phyloP scores from a whole-genome alignment of 2,797 vertebrate species.

The Chrysocyon brachyurus region DNA sequence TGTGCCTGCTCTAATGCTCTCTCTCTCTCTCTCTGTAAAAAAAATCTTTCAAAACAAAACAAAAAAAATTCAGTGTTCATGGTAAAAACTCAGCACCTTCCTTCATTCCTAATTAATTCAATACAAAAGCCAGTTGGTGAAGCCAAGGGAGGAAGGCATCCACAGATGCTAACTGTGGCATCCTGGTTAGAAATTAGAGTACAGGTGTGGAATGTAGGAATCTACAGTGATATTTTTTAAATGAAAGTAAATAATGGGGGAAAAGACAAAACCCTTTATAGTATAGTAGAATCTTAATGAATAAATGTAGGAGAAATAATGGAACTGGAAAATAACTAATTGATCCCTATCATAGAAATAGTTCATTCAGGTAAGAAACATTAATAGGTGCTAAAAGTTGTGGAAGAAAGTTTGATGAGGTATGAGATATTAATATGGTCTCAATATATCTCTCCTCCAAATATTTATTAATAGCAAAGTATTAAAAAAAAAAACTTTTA shows the following conservation, averaged over 20 bases:
- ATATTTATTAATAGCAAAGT: conserved; percentile 25
- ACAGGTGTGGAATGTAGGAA: background rate
- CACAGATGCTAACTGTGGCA: background rate
- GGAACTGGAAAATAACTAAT: conserved; percentile 30
- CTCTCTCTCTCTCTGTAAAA: background rate
- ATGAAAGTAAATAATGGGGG: background rate
- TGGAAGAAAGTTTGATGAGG: background rate
- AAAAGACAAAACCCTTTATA: background rate
- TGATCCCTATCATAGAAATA: background rate
- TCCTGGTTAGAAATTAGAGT: background rate
- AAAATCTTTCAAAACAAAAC: background rate
- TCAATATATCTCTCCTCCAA: background rate
- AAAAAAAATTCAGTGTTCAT: background rate
- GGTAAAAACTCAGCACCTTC: background rate
- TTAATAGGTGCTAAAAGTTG: too few species aligned
- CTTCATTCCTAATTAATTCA: background rate
- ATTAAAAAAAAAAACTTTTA: background rate
- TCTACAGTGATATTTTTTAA: background rate
- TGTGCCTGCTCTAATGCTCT: background rate
- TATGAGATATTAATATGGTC: background rate
- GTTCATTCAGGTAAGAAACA: background rate
- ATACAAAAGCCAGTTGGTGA: background rate
- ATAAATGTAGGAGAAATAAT: conserved; percentile 36
- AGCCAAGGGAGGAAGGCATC: background rate
- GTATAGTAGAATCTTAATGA: background rate